These are phyloP conservation scores for Eupithecia dodoneata DNA, from an alignment of 2,888 invertebrate genomes.

Conservation along the genomic window DNA sequence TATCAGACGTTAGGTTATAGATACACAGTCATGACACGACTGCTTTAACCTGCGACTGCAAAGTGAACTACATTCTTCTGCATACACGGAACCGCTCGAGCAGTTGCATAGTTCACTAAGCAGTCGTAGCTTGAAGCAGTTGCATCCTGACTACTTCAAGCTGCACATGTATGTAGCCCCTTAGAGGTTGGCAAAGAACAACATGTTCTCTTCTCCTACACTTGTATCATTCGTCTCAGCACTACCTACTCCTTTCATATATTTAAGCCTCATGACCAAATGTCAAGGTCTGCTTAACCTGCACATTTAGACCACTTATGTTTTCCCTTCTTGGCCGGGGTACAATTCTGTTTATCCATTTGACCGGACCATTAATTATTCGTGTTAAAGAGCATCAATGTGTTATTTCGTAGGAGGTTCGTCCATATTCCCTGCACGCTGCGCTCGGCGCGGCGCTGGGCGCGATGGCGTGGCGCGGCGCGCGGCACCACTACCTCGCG, in stretches of 20 bases:
- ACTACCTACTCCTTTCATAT: not conserved
- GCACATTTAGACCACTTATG: too few relatives aligned
- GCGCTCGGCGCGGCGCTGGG: conserved; percentile 88
- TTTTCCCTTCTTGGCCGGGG: too few relatives aligned
- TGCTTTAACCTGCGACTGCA: too few relatives aligned
- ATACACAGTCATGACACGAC: too few relatives aligned
- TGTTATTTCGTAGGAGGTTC: conserved; percentile 84
- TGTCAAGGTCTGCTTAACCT: too few relatives aligned
- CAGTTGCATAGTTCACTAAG: too few relatives aligned
- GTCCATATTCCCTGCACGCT: conserved; percentile 88
- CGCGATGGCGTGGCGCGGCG: conserved; percentile 85
- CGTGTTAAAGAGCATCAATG: not conserved
- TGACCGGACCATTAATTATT: not conserved
- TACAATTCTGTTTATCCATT: not conserved
- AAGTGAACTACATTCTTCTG: too few relatives aligned
- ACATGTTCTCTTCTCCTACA: not conserved
- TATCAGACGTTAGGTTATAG: too few relatives aligned
- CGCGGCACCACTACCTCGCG: conserved; percentile 78
- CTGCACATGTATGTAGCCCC: too few relatives aligned
- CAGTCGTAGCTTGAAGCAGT: too few relatives aligned
- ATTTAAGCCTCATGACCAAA: not conserved
- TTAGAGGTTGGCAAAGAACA: not conserved
- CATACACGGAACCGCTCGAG: too few relatives aligned
- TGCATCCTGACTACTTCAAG: too few relatives aligned
- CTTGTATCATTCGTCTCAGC: not conserved